These are phyloP conservation scores for Elaphurus davidianus DNA, from an alignment of 2,113 vertebrate species.

Conservation along the genomic window DNA sequence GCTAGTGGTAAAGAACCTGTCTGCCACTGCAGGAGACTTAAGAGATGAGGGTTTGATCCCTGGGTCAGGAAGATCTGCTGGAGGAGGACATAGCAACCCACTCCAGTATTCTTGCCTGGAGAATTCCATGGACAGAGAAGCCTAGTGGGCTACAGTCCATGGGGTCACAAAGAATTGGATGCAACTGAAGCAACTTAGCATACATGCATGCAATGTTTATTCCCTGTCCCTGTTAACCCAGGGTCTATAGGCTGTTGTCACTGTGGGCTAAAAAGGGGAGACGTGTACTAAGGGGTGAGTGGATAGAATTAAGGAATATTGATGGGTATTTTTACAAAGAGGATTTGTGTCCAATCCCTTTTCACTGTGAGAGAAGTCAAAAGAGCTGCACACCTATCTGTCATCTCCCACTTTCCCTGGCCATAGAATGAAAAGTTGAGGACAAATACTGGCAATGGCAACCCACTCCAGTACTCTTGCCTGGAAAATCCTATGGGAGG, in stretches of 20 bases:
- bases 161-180: neutral
- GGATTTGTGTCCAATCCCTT: neutral
- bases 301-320: neutral
- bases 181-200: neutral
- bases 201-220: neutral
- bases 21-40: neutral
- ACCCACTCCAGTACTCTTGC: no score
- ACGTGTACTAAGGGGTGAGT: neutral
- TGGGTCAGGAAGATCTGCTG: neutral
- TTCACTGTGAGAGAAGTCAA: neutral
- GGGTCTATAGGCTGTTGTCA: neutral
- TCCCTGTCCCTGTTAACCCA: neutral
- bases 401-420: neutral
- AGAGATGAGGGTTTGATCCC: neutral
- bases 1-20: neutral
- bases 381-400: fast-evolving
- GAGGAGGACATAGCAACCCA: neutral
- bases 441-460: neutral
- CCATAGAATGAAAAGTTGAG: neutral
- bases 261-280: neutral
- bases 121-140: neutral
- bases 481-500: no score
- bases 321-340: neutral
- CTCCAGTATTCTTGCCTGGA: neutral
- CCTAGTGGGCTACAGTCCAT: neutral